These are phyloP conservation scores for Sebastes itinus DNA, from an alignment of 2,797 vertebrate genomes.

Conservation along the genomic window DNA sequence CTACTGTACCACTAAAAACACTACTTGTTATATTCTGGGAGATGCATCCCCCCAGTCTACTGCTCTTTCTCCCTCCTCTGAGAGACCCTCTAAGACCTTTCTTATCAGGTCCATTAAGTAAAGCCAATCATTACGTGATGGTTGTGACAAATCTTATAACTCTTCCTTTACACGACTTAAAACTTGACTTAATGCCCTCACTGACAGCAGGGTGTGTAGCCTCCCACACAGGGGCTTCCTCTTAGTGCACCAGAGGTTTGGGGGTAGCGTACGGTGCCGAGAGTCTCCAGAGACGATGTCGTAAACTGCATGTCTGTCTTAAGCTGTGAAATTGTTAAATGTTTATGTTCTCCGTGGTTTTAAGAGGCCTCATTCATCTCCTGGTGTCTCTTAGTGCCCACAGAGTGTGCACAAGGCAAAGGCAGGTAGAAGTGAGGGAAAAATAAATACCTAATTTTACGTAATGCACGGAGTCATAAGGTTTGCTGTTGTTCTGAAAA, in stretches of 20 bases:
- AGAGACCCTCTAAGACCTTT: not conserved
- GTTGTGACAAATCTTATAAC: not conserved
- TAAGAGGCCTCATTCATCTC: conserved; percentile 63
- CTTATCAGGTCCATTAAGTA: not conserved
- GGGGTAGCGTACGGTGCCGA: conserved; percentile 18
- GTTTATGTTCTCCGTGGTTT: conserved; percentile 60
- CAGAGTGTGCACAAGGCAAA: conserved; percentile 43
- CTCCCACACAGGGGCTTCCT: conserved; percentile 22
- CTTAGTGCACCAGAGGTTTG: conserved; percentile 17
- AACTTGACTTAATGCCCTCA: conserved; percentile 9
- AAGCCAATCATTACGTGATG: conserved; percentile 6
- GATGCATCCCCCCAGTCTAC: not conserved
- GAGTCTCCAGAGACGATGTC: conserved; percentile 44
- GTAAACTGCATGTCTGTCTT: conserved; percentile 52
- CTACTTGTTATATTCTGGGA: conserved; percentile 5
- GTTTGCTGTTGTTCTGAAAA: conserved; percentile 69
- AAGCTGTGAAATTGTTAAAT: conserved; percentile 52
- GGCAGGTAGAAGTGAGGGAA: conserved; percentile 36
- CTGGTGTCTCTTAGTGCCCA: conserved; percentile 40
- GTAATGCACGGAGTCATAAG: conserved; percentile 60
- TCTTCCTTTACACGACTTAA: conserved; percentile 25
- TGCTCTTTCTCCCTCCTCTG: not conserved
- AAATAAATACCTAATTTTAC: conserved; percentile 52
- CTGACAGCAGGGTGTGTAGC: conserved; percentile 4
- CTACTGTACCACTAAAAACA: not conserved